Percentiles rank a stretch among this genome's conserved stretches.
Conservation (phyloP, 1,140 invertebrate species). For the Caenorhabditis elegans region WBcel235 BX284606.5:2452501-2453000, state of each 20-base stretch:
- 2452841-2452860: not conserved
- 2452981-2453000: not conserved
- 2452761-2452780: not conserved
- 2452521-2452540: not conserved
- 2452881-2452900: not conserved
- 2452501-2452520: not conserved
- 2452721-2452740: conserved; percentile 29
- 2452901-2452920: not conserved
- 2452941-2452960: not conserved
- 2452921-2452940: not conserved
- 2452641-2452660: not conserved
- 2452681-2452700: not conserved
- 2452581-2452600: conserved; percentile 30
- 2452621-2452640: conserved; percentile 12
- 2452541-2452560: conserved; percentile 13
- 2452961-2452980: no score
- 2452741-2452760: not conserved
- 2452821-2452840: no score
- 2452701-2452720: not conserved
- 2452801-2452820: not conserved
- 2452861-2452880: conserved; percentile 19
- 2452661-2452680: not conserved
- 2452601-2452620: conserved; percentile 12
- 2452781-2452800: no score
- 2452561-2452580: conserved; percentile 7